These are phyloP conservation scores for Semnopithecus entellus DNA, from an alignment of 2,113 vertebrate genomes.

Conservation along the genomic window DNA sequence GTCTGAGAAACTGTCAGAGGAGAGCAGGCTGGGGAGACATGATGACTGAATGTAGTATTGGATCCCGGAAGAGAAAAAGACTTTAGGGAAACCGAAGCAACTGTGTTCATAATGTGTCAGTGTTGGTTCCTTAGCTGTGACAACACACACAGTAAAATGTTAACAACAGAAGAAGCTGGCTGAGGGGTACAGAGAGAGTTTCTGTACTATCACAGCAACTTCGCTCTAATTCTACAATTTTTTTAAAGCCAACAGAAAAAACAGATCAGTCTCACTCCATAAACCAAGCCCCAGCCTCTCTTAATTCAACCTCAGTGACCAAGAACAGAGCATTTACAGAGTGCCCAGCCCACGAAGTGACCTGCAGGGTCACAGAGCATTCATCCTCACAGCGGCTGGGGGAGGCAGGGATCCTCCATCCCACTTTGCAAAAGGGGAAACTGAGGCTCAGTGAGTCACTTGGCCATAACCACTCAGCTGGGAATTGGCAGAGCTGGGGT, in stretches of 20 bases:
- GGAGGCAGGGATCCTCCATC: not conserved
- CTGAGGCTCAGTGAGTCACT: not conserved
- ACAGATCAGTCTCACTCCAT: not conserved
- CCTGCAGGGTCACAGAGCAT: accelerated
- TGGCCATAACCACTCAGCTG: not conserved
- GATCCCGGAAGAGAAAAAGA: not conserved
- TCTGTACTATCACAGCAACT: not conserved
- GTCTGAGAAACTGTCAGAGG: not conserved
- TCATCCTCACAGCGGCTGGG: not conserved
- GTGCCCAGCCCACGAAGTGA: accelerated
- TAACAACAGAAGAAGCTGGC: too few relatives aligned
- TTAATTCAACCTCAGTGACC: not conserved
- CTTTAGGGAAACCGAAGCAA: accelerated
- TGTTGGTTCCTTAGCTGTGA: not conserved
- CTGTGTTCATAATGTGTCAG: accelerated
- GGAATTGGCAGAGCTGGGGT: not conserved
- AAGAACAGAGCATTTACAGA: accelerated
- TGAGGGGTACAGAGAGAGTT: accelerated
- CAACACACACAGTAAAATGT: accelerated
- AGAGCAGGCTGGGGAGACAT: not conserved
- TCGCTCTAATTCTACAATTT: not conserved
- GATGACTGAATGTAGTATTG: accelerated
- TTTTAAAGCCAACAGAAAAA: not conserved
- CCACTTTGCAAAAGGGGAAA: not conserved
- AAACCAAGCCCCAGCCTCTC: not conserved